Evolutionary conservation across 2,797 vertebrate species (phyloP).

Genomic region (Falco novaeseelandiae): DNA sequence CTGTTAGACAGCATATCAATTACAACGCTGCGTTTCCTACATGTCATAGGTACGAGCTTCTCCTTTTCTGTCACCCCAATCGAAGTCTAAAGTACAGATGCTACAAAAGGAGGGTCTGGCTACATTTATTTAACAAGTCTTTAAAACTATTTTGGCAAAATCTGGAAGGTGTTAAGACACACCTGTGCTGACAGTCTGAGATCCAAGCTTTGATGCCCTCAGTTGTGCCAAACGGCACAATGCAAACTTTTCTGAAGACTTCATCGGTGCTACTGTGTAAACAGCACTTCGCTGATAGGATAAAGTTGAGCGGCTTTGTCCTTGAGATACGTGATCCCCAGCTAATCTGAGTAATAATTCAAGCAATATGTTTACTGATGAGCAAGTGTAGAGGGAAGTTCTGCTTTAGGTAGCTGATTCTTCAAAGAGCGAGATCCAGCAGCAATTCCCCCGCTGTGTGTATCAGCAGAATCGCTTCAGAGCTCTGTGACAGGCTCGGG

Average conservation of each 20-base stretch:
- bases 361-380: neutral
- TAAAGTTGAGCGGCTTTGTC: neutral
- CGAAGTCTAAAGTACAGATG: neutral
- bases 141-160: neutral
- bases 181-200: neutral
- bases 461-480: accelerated
- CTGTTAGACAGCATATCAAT: neutral
- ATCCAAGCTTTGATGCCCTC: neutral
- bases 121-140: neutral
- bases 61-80: neutral
- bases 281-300: neutral
- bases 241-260: neutral
- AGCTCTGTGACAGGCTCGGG: accelerated
- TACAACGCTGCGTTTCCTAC: neutral
- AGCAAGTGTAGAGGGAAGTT: neutral
- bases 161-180: neutral
- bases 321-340: accelerated
- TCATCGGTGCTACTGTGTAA: neutral
- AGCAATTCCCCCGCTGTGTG: accelerated
- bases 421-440: neutral
- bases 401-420: accelerated
- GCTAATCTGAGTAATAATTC: neutral
- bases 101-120: neutral
- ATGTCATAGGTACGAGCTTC: neutral
- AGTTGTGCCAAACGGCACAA: neutral